Conservation (phyloP, 2,113 vertebrate species). For the Perccottus glenii region DNA sequence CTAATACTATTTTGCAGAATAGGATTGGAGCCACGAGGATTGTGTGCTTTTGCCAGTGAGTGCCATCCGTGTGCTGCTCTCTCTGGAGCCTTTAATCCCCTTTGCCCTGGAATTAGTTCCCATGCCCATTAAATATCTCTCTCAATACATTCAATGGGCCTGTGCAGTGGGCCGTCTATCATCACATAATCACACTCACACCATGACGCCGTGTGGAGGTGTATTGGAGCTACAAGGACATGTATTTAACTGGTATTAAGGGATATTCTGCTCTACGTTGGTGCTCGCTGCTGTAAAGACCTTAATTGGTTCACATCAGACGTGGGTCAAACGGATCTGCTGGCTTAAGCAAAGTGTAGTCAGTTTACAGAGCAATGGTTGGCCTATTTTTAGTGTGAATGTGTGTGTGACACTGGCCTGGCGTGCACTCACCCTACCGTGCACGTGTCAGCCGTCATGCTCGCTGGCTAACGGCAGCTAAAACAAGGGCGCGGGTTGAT, state of each 20-base stretch:
- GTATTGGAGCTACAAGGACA: slow-evolving; percentile 67
- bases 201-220: slow-evolving; percentile 69
- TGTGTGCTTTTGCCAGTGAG: slow-evolving; percentile 61
- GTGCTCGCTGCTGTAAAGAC: slow-evolving; percentile 61
- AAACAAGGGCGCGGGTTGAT: slow-evolving; percentile 49
- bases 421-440: slow-evolving; percentile 46
- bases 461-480: slow-evolving; percentile 43
- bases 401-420: slow-evolving; percentile 22
- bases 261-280: slow-evolving; percentile 61
- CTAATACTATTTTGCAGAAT: slow-evolving; percentile 65
- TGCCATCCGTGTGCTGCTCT: slow-evolving; percentile 60
- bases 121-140: slow-evolving; percentile 74
- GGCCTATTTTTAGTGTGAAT: slow-evolving; percentile 56
- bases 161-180: slow-evolving; percentile 66
- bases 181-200: slow-evolving; percentile 63
- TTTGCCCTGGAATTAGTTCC: slow-evolving; percentile 75
- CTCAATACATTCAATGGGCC: slow-evolving; percentile 63
- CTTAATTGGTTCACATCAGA: slow-evolving; percentile 73
- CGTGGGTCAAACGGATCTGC: slow-evolving; percentile 70
- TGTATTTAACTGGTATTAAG: slow-evolving; percentile 75
- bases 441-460: slow-evolving; percentile 37
- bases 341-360: slow-evolving; percentile 62
- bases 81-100: slow-evolving; percentile 72
- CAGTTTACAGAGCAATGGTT: slow-evolving; percentile 44
- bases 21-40: slow-evolving; percentile 57